phyloP scores from a whole-genome alignment of 92 coral and sea anemone genomes.

The Parazoanthus darwini region DNA sequence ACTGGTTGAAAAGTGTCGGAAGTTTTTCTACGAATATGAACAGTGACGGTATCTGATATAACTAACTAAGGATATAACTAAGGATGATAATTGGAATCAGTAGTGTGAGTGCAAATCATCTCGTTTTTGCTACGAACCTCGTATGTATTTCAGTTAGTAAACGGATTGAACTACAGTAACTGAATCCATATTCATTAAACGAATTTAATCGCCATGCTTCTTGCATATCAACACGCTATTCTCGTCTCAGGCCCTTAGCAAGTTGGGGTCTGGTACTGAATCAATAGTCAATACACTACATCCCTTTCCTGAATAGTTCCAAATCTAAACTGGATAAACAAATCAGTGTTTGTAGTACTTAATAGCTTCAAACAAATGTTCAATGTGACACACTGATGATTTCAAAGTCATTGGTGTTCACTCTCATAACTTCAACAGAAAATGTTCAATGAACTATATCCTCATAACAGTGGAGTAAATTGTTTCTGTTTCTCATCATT shows the following conservation, averaged over 20 bases:
- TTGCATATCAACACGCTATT: neutral
- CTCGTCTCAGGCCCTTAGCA: neutral
- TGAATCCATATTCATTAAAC: neutral
- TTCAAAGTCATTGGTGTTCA: neutral
- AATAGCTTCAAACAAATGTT: neutral
- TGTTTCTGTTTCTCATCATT: neutral
- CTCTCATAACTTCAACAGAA: neutral
- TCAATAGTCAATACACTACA: too few relatives aligned
- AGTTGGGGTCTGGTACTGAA: neutral
- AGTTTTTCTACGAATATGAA: too few relatives aligned
- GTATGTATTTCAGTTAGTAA: too few relatives aligned
- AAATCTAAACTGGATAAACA: neutral
- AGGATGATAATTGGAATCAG: too few relatives aligned
- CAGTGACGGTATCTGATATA: too few relatives aligned
- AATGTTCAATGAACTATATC: neutral
- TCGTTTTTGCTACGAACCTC: too few relatives aligned
- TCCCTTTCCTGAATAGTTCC: constrained; percentile 1
- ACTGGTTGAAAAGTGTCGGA: too few relatives aligned
- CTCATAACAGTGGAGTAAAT: neutral
- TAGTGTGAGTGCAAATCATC: too few relatives aligned
- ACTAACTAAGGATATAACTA: too few relatives aligned
- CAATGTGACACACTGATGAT: neutral
- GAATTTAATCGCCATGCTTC: neutral
- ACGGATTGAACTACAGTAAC: too few relatives aligned
- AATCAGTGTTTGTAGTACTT: neutral